Conservation (phyloP, 2,113 vertebrate genomes). For the Pica pica region DNA sequence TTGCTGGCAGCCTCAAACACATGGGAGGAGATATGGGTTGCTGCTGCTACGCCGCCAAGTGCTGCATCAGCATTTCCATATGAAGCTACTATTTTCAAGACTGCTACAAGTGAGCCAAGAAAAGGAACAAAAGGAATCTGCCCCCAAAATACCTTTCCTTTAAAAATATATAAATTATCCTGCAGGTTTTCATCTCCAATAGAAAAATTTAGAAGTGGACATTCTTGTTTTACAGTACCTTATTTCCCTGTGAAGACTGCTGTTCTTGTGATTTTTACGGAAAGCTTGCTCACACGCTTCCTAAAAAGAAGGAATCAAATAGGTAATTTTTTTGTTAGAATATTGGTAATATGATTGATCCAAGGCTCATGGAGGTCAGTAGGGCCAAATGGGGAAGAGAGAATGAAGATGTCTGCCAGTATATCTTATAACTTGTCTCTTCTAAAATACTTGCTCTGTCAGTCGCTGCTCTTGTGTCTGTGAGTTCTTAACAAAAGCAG, state of each 20-base stretch:
- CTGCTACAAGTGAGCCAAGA: neutral
- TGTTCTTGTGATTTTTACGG: neutral
- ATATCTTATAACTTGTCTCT: neutral
- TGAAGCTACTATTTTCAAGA: neutral
- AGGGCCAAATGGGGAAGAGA: neutral
- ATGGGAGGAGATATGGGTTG: neutral
- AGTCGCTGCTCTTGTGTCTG: neutral
- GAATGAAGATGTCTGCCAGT: neutral
- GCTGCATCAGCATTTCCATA: neutral
- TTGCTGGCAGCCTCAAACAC: neutral
- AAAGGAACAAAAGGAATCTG: neutral
- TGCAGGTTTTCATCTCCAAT: neutral
- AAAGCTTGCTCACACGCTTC: neutral
- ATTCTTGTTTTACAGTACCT: neutral
- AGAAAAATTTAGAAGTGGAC: neutral
- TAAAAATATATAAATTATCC: neutral
- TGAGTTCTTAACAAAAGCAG: neutral
- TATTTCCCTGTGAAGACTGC: neutral
- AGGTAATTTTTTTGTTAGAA: neutral
- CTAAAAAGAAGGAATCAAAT: neutral
- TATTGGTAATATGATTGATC: rapidly evolving
- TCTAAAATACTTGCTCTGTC: neutral
- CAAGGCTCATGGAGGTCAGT: neutral
- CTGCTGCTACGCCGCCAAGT: neutral
- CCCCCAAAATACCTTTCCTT: neutral